Base-by-base conservation (phyloP, 2,113 vertebrate genomes). In the Xyrauchen texanus region DNA sequence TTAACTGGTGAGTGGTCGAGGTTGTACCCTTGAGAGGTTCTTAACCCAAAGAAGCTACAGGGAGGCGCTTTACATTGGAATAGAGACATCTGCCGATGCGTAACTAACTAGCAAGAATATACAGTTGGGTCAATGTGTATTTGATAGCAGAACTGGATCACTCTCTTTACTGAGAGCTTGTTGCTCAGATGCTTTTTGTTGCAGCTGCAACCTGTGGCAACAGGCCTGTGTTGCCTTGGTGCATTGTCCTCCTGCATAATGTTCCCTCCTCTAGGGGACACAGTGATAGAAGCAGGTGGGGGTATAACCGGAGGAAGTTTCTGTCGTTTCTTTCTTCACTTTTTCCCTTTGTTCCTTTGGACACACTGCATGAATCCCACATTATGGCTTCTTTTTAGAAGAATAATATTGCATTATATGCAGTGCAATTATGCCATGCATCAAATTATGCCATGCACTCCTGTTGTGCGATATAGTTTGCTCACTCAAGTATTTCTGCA, bases 111-210 rank as follows among this genome's bases (percentile, higher is more conserved):
- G 69, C 49, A 34, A 34, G 1, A 3, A 5, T 53, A 51, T 68
- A 47, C 70, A 45, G 61, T 34, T 49, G 51, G 16, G 49, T 71
- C 49, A 42, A 62, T 49, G 78, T 34, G 71, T 60, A 45, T 81
- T 64, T 62, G 72, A 45, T 76, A 21, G 53, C 49, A 66, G 34
- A 52, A 63, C 71, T 44, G 68, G 76, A 34, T 47, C 42, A 16
- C 51, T 68, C 13, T 76, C 52, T 64, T 78, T 47, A 69, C 79
- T 79, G 80, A 81, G 81, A 81, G 69, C 55, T 53, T 79, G 67
- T 86, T 81, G 62, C 70, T 76, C 68, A 77, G 88, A 88, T 88
- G 86, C 81, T 88, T 58, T 92, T 91, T 92, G 91, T 91, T 89
- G 86, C 78, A 81, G 85, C 69, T 79, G 52, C 83, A 85, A 82